phyloP scores from a whole-genome alignment of 2,888 invertebrate genomes.

The Scelioninae gen. 1 region DNA sequence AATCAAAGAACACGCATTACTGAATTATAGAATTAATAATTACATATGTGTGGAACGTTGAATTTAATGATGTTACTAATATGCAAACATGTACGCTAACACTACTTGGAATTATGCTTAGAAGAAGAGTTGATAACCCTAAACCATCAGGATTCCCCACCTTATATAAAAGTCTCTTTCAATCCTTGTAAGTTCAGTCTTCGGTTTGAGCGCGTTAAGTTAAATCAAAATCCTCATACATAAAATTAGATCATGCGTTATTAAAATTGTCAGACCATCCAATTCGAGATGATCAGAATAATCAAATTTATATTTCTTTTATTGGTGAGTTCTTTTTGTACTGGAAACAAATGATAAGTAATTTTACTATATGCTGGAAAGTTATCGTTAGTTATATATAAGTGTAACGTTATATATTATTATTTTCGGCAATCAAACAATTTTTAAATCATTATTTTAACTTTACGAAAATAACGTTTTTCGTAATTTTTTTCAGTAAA shows the following conservation, averaged over 20 bases:
- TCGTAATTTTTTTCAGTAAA: too few species aligned
- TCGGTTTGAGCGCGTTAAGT: slow-evolving; percentile 64
- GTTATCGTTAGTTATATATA: background rate
- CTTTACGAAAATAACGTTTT: too few species aligned
- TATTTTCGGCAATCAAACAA: too few species aligned
- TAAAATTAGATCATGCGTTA: slow-evolving; percentile 47
- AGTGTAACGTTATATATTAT: too few species aligned
- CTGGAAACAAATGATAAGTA: background rate
- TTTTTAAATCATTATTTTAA: too few species aligned
- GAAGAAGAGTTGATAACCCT: slow-evolving; percentile 60
- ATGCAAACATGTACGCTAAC: slow-evolving; percentile 36
- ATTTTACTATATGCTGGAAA: background rate
- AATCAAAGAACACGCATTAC: slow-evolving; percentile 6
- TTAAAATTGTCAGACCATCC: slow-evolving; percentile 22
- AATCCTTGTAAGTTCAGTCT: slow-evolving; percentile 63
- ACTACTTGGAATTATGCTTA: slow-evolving; percentile 26
- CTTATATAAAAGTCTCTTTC: slow-evolving; percentile 68
- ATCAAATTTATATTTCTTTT: slow-evolving; percentile 31
- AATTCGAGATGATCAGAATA: slow-evolving; percentile 56
- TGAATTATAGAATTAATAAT: slow-evolving; percentile 36
- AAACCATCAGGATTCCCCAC: slow-evolving; percentile 62
- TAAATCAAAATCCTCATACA: slow-evolving; percentile 46
- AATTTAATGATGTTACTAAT: slow-evolving; percentile 42
- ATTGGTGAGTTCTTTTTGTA: slow-evolving; percentile 25
- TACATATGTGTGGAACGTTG: slow-evolving; percentile 7